These are phyloP conservation scores for Sphecodes monilicornis DNA, from an alignment of 2,888 invertebrate species.

Conservation along the genomic window DNA sequence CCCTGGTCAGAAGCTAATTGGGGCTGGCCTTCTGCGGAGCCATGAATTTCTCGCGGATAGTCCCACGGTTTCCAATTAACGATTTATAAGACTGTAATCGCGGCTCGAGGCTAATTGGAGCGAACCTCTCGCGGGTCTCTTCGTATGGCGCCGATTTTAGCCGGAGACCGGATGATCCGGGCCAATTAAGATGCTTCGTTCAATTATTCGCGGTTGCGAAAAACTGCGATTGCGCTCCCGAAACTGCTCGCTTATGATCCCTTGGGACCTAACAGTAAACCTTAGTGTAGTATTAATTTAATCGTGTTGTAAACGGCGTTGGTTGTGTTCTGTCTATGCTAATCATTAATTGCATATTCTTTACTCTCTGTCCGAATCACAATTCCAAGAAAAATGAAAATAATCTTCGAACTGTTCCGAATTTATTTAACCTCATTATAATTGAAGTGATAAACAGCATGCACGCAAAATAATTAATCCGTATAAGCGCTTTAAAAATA, in stretches of 20 bases:
- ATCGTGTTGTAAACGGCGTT: neutral
- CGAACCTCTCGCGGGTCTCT: slow-evolving; percentile 23
- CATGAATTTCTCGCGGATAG: slow-evolving; percentile 59
- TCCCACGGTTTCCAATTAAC: slow-evolving; percentile 65
- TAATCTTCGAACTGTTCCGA: no score
- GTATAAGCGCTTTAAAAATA: no score
- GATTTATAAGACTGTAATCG: slow-evolving; percentile 62
- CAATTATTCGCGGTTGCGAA: slow-evolving; percentile 16
- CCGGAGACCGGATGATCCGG: slow-evolving; percentile 8
- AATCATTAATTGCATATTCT: no score
- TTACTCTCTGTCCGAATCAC: no score
- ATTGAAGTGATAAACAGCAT: no score
- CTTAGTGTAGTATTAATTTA: neutral
- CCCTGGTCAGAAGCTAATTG: slow-evolving; percentile 65
- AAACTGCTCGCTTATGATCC: neutral
- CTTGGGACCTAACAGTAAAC: neutral
- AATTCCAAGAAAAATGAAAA: no score
- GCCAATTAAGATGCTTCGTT: slow-evolving; percentile 20
- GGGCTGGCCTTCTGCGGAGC: slow-evolving; percentile 42
- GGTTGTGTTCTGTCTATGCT: neutral
- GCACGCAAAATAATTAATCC: no score
- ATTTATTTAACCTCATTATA: no score
- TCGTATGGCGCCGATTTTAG: slow-evolving; percentile 19
- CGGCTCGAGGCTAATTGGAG: slow-evolving; percentile 53
- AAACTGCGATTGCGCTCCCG: neutral